Conservation (phyloP, 2,888 invertebrate genomes). For the Sericinus montela region DNA sequence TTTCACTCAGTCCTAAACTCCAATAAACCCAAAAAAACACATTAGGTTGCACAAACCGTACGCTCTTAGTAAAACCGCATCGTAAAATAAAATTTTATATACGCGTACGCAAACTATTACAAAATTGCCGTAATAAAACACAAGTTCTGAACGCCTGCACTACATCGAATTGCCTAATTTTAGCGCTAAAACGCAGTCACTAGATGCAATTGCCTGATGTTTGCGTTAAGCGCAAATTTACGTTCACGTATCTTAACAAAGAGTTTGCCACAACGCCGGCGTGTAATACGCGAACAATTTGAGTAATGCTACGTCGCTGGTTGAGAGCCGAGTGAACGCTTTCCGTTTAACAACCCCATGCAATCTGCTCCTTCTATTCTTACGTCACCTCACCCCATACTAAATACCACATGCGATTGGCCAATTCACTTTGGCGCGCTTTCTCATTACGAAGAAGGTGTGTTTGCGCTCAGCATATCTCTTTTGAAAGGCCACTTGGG, state of each 20-base stretch:
- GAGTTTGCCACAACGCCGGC: conserved; percentile 53
- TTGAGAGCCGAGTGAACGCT: conserved; percentile 69
- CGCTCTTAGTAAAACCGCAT: conserved; percentile 67
- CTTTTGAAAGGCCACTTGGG: conserved; percentile 37
- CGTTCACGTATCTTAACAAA: conserved; percentile 62
- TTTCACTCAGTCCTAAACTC: conserved; percentile 63
- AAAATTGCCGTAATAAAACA: conserved; percentile 66
- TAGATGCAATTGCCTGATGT: conserved; percentile 34
- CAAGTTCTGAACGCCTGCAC: conserved; percentile 60
- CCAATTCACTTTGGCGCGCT: conserved; percentile 72
- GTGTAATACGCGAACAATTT: conserved; percentile 45
- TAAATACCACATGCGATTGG: conserved; percentile 48
- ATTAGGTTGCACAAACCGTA: conserved; percentile 64
- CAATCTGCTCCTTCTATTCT: conserved; percentile 50
- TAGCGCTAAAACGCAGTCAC: conserved; percentile 36
- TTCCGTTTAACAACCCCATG: conserved; percentile 71
- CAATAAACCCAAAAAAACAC: conserved; percentile 74
- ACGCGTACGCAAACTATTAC: conserved; percentile 55
- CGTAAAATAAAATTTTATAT: conserved; percentile 61
- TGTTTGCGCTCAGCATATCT: conserved; percentile 39
- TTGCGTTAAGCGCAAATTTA: conserved; percentile 49
- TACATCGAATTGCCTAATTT: conserved; percentile 26
- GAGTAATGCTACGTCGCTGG: conserved; percentile 57
- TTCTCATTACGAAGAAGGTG: conserved; percentile 52
- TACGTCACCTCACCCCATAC: conserved; percentile 78